These are phyloP conservation scores for Thereva nobilitata DNA, from an alignment of 2,888 invertebrate genomes.

Conservation along the genomic window DNA sequence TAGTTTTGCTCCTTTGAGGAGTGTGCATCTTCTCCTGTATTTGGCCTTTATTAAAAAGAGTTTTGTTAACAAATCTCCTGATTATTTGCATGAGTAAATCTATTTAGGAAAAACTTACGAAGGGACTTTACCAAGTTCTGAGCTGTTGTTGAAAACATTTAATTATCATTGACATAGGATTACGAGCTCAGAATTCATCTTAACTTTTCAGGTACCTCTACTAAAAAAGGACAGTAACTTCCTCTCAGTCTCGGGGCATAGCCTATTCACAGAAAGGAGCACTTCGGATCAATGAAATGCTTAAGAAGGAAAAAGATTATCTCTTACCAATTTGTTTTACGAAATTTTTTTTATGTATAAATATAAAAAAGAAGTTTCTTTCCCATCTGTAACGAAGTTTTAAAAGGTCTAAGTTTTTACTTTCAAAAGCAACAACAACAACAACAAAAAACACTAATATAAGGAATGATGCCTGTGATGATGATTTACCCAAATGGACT, in stretches of 20 bases:
- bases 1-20: constrained; percentile 18
- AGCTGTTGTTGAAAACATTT: constrained; percentile 19
- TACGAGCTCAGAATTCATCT: constrained; percentile 21
- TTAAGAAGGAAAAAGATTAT: constrained; percentile 12
- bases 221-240: constrained; percentile 7
- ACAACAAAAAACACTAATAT: too few relatives aligned
- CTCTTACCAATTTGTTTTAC: constrained; percentile 18
- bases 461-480: too few relatives aligned
- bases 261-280: constrained; percentile 3
- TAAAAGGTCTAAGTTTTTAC: too few relatives aligned
- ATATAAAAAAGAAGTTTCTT: neutral
- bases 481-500: too few relatives aligned
- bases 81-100: constrained; percentile 27
- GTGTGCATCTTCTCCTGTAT: constrained; percentile 14
- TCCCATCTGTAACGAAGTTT: neutral
- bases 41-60: neutral
- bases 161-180: constrained; percentile 22
- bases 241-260: constrained; percentile 9
- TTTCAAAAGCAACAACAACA: too few relatives aligned
- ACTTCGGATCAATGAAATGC: constrained; percentile 19
- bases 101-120: neutral
- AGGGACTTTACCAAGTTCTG: constrained; percentile 2
- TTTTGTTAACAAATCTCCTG: neutral
- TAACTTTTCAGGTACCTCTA: constrained; percentile 6
- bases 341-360: neutral